Conservation (phyloP, 2,888 invertebrate genomes). For the Carabus problematicus region DNA sequence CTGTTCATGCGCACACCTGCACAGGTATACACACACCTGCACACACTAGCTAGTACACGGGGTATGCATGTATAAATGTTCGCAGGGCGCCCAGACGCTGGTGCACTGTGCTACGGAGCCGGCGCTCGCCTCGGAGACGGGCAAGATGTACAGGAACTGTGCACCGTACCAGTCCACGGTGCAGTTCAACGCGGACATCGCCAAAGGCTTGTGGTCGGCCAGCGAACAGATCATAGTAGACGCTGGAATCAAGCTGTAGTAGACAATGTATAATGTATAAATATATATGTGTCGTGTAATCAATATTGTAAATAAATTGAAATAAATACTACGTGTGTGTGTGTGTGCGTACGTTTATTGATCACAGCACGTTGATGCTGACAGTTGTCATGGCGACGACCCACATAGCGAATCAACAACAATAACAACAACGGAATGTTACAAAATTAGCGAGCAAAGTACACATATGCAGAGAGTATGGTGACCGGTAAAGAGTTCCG, state of each 20-base stretch:
- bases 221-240: slow-evolving; percentile 25
- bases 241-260: slow-evolving; percentile 2
- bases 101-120: slow-evolving; percentile 78
- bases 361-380: too few relatives aligned
- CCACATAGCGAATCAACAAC: too few relatives aligned
- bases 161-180: slow-evolving; percentile 67
- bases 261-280: neutral
- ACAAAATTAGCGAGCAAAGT: too few relatives aligned
- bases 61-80: slow-evolving; percentile 46
- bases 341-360: too few relatives aligned
- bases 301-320: neutral
- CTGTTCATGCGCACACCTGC: slow-evolving; percentile 75
- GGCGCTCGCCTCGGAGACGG: slow-evolving; percentile 67
- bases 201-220: slow-evolving; percentile 71
- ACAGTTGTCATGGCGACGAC: too few relatives aligned
- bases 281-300: slow-evolving; percentile 4
- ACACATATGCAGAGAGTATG: slow-evolving; percentile 46
- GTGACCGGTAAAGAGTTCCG: slow-evolving; percentile 67
- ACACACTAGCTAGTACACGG: slow-evolving; percentile 24
- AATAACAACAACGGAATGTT: too few relatives aligned
- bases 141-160: slow-evolving; percentile 80
- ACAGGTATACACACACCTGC: slow-evolving; percentile 64
- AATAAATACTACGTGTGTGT: neutral
- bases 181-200: slow-evolving; percentile 68
- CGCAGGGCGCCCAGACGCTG: slow-evolving; percentile 81